These are phyloP conservation scores for Phocoena sinus DNA, from an alignment of 2,113 vertebrate genomes.

Conservation along the genomic window DNA sequence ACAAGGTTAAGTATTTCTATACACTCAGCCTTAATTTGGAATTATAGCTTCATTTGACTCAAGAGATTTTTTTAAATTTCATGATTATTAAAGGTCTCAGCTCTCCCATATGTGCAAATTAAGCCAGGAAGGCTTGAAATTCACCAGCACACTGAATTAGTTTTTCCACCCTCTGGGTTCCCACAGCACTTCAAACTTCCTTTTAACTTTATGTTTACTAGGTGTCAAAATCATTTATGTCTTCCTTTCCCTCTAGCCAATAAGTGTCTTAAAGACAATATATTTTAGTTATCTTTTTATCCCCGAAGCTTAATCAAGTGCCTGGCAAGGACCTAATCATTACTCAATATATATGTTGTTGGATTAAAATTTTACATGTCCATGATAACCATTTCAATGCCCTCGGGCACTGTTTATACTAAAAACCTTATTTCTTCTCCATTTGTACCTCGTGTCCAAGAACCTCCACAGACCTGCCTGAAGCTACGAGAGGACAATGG, in stretches of 20 bases:
- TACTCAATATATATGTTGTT: background rate
- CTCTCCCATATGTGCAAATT: background rate
- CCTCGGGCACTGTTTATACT: background rate
- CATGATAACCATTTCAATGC: background rate
- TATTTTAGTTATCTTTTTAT: background rate
- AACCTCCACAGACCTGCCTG: background rate
- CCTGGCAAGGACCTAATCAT: background rate
- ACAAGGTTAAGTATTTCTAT: background rate
- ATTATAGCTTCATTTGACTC: slow-evolving; percentile 13
- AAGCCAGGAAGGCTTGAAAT: background rate
- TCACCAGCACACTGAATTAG: background rate
- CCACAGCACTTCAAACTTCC: background rate
- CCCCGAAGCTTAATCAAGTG: background rate
- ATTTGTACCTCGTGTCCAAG: background rate
- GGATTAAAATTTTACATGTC: background rate
- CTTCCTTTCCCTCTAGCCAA: background rate
- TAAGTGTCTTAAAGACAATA: background rate
- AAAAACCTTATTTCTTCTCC: background rate
- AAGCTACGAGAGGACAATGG: background rate
- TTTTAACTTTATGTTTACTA: background rate
- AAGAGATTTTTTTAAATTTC: background rate
- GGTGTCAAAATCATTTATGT: background rate
- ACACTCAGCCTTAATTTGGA: background rate
- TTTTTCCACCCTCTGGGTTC: background rate
- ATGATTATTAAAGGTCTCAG: background rate